These are phyloP conservation scores for Saturnia pavonia DNA, from an alignment of 2,888 invertebrate species.

Conservation along the genomic window DNA sequence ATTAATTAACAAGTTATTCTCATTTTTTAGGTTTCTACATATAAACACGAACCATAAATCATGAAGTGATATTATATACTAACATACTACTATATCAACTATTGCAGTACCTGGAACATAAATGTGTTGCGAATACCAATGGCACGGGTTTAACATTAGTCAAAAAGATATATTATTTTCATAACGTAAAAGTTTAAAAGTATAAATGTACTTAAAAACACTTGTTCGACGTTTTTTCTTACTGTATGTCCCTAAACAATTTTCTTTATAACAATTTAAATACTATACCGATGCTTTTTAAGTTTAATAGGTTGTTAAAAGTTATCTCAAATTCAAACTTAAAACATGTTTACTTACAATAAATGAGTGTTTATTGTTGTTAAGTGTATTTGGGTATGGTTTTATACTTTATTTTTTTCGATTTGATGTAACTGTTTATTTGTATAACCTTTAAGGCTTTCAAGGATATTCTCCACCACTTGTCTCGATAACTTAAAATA, in stretches of 20 bases:
- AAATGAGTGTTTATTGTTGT: slow-evolving; percentile 1
- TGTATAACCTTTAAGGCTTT: background rate
- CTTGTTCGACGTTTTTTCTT: background rate
- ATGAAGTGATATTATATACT: no score
- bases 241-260: background rate
- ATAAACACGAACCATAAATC: no score
- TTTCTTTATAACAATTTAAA: slow-evolving; percentile 11
- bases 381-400: background rate
- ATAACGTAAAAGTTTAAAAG: background rate
- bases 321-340: slow-evolving; percentile 15
- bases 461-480: background rate
- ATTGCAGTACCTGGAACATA: no score
- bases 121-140: no score
- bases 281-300: slow-evolving; percentile 19
- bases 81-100: no score
- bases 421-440: background rate
- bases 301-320: slow-evolving; percentile 21
- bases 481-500: background rate
- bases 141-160: no score
- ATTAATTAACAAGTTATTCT: no score
- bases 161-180: no score
- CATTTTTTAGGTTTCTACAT: no score
- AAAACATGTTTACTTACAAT: slow-evolving; percentile 11
- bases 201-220: background rate
- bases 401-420: slow-evolving; percentile 1